Evolutionary conservation across 30 jellyfish, hydroid and myxozoan species (phyloP).

Genomic region (Hydractinia symbiolongicarpus): DNA sequence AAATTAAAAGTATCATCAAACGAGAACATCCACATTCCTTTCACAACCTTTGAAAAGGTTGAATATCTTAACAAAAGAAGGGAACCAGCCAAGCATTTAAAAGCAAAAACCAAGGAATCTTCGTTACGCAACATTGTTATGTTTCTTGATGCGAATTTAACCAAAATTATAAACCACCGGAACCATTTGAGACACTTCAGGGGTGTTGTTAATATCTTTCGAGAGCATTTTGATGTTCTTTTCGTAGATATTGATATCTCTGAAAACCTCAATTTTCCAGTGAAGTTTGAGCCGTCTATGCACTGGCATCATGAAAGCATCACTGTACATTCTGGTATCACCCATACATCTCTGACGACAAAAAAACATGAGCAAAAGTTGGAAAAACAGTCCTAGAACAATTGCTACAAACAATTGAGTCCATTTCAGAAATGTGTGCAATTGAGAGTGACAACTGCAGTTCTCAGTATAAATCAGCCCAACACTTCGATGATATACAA

Average conservation of each 20-base stretch:
- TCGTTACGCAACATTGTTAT: not conserved
- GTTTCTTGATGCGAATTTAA: not conserved
- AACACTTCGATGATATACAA: slow-evolving; percentile 38
- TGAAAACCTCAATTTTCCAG: slow-evolving; percentile 3
- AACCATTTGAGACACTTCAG: slow-evolving; percentile 6
- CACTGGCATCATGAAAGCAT: slow-evolving; percentile 10
- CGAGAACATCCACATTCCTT: not conserved
- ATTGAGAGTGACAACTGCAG: slow-evolving; percentile 30
- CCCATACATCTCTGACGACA: slow-evolving; percentile 34
- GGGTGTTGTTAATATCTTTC: not conserved
- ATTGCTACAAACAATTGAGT: slow-evolving; percentile 6
- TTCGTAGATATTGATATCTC: slow-evolving; percentile 4
- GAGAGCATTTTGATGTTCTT: not conserved
- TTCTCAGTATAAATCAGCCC: slow-evolving; percentile 41
- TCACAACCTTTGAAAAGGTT: not conserved
- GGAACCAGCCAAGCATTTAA: slow-evolving; percentile 3
- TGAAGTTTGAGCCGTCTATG: not conserved
- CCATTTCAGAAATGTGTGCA: slow-evolving; percentile 7
- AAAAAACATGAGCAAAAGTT: slow-evolving; percentile 32
- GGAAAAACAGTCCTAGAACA: slow-evolving; percentile 27
- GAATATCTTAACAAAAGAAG: not conserved
- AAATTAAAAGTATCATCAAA: not conserved
- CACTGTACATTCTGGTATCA: slow-evolving; percentile 19
- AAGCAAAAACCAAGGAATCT: not conserved
- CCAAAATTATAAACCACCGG: slow-evolving; percentile 18